A percentile compares a stretch with the other conserved stretches of the same genome.
Conservation (phyloP, 2,113 vertebrate genomes). For the Takifugu flavidus region DNA sequence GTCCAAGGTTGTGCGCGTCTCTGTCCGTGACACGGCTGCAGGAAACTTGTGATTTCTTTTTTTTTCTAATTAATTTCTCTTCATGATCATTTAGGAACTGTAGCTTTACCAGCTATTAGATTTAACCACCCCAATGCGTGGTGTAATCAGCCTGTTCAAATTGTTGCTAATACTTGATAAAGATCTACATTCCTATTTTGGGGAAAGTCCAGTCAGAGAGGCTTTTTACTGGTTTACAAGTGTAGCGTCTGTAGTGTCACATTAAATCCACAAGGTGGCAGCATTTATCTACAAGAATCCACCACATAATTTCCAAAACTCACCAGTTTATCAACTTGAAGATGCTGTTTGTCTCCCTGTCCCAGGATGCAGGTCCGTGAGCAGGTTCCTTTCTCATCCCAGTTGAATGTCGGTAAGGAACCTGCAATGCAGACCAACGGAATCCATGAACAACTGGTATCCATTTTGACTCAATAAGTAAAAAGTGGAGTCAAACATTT, state of each 20-base stretch:
- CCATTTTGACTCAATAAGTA: not conserved
- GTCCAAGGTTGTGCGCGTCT: constrained; percentile 15
- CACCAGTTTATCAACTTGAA: not conserved
- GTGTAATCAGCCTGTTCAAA: not conserved
- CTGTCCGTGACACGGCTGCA: constrained; percentile 2
- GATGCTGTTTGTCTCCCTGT: not conserved
- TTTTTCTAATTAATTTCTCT: not conserved
- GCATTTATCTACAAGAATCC: not conserved
- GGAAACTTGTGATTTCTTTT: not conserved
- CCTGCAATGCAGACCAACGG: too few relatives aligned
- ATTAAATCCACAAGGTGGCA: constrained; percentile 24
- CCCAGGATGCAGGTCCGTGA: too few relatives aligned
- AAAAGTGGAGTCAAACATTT: not conserved
- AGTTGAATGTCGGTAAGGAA: too few relatives aligned
- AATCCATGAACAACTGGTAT: too few relatives aligned
- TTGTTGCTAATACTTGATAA: too few relatives aligned
- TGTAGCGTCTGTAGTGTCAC: constrained; percentile 6
- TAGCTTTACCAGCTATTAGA: not conserved
- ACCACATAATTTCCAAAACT: not conserved
- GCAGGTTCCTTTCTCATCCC: too few relatives aligned
- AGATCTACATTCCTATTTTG: too few relatives aligned
- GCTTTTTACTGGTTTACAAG: too few relatives aligned
- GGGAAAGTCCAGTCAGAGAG: too few relatives aligned
- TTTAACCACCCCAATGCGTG: not conserved
- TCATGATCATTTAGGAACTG: not conserved